Conservation (phyloP, 2,113 vertebrate species). For the Sander vitreus region DNA sequence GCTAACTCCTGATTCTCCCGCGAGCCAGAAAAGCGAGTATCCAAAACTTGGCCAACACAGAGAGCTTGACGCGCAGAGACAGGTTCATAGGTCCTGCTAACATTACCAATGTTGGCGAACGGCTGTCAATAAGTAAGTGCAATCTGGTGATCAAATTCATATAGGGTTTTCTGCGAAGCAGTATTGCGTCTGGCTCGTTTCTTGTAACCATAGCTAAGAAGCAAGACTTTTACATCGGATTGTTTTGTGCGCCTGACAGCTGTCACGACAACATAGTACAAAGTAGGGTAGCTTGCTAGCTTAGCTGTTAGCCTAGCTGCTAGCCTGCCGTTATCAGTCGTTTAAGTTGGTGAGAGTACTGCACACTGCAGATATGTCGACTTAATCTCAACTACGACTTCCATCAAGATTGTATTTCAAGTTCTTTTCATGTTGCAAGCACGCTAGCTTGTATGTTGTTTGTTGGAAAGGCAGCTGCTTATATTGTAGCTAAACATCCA, state of each 20-base stretch:
- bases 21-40: slow-evolving; percentile 72
- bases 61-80: slow-evolving; percentile 51
- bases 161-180: not conserved
- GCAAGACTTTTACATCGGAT: slow-evolving; percentile 68
- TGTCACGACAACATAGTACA: slow-evolving; percentile 81
- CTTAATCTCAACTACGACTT: not conserved
- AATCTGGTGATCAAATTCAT: not conserved
- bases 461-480: slow-evolving; percentile 20
- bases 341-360: slow-evolving; percentile 4
- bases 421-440: not conserved
- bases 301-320: slow-evolving; percentile 66
- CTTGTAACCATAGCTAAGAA: slow-evolving; percentile 41
- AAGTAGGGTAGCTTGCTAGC: slow-evolving; percentile 77
- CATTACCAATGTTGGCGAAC: slow-evolving; percentile 20
- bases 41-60: slow-evolving; percentile 76
- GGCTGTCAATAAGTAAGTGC: slow-evolving; percentile 26
- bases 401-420: not conserved
- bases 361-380: not conserved
- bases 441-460: slow-evolving; percentile 11
- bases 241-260: slow-evolving; percentile 82
- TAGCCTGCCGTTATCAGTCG: slow-evolving; percentile 53
- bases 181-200: slow-evolving; percentile 27
- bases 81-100: slow-evolving; percentile 52
- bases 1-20: slow-evolving; percentile 81
- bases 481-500: slow-evolving; percentile 42